Base-by-base conservation (phyloP, 2,797 vertebrate genomes). In the Rhinogobio ventralis region DNA sequence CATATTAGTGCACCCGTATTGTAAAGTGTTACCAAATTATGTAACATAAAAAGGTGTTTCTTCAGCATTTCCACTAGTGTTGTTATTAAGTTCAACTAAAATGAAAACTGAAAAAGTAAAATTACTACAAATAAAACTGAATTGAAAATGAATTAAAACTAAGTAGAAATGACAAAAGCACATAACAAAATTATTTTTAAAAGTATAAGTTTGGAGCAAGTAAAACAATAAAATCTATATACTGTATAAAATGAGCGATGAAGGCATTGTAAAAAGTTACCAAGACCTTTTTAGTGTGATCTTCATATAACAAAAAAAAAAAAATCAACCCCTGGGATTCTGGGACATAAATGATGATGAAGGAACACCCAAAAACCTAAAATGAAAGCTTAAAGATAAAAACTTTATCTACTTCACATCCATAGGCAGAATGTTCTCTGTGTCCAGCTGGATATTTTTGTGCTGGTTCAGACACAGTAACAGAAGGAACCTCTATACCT, bases 371-470 rank as follows among this genome's bases (percentile, higher is more conserved):
- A 15, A 30, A n/a, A 39, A 25, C n/a, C 14, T 46, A 49, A 49
- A 77, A 20, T 19, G 2, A 74, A 45, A 64, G 2, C n/a, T 23
- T 68, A 5, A 51, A 51, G 3, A 4, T 39, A 75, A 10, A 64
- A 42, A 23, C 28, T 55, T 17, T 7, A 72, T 76, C 10, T 73
- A 19, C 66, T 73, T 74, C 53, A 30, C 74, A 49, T 68, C 36
- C 79, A 9, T 90, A 96, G 96, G 92, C 87, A 57, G 90, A 93
- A 82, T 96, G 96, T 90, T 68, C 90, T 42, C 69, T 85, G 39
- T 99, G 97, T 86, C 96, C 96, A 57, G 92, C 93, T 28, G 96
- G 95, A 66, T 93, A 91, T 93, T 96, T 93, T 90, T 96, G 96
- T 88, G 82, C 90, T 23, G 92, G 90, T 69, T 91, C 85, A 45